Evolutionary conservation across 2,113 vertebrate species (phyloP).

Genomic region (Pleuronectes platessa): DNA sequence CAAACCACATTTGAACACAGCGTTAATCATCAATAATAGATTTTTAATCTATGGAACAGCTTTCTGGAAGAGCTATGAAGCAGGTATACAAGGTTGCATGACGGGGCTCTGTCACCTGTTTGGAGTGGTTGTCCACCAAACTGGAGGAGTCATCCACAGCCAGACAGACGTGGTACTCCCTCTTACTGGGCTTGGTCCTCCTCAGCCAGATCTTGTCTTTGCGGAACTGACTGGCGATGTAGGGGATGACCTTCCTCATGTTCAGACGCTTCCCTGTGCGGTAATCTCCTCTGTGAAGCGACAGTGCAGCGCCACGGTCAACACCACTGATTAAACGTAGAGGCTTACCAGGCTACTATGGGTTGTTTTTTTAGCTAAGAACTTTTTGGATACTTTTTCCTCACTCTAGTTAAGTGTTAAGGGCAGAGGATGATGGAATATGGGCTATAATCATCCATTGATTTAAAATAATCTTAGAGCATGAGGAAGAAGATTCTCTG

Average conservation of each 20-base stretch:
- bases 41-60: background rate
- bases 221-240: constrained; percentile 97
- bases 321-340: background rate
- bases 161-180: constrained; percentile 97
- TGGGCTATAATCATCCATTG: too few relatives aligned
- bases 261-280: constrained; percentile 96
- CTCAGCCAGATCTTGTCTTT: constrained; percentile 99
- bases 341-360: too few relatives aligned
- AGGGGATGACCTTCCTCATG: constrained; percentile 98
- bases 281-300: constrained; percentile 90
- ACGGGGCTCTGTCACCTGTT: constrained; percentile 85
- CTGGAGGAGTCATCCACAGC: constrained; percentile 98
- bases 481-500: too few relatives aligned
- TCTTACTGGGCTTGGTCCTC: constrained; percentile 96
- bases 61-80: background rate
- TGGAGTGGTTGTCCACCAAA: constrained; percentile 98
- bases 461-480: too few relatives aligned
- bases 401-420: too few relatives aligned
- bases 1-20: too few relatives aligned
- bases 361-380: too few relatives aligned
- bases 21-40: too few relatives aligned
- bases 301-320: background rate
- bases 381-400: too few relatives aligned
- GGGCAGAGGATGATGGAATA: too few relatives aligned
- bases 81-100: background rate